These are phyloP conservation scores for Melanotaenia maccullochi DNA, from an alignment of 2,797 vertebrate genomes.

Conservation along the genomic window DNA sequence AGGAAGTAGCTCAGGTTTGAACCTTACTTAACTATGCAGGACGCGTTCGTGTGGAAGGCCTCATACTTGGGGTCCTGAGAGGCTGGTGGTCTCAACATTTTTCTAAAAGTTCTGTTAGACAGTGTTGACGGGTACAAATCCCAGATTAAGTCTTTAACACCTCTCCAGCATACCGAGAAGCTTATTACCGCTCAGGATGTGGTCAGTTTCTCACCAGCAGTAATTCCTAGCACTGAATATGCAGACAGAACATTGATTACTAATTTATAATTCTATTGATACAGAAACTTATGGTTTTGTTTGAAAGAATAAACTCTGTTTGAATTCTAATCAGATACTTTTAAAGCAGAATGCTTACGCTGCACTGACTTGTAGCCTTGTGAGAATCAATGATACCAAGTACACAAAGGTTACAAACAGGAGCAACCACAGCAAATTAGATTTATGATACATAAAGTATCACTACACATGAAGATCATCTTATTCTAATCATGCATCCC, in stretches of 20 bases:
- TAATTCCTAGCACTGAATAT: conserved; percentile 10
- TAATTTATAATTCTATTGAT: not conserved
- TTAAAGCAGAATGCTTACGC: not conserved
- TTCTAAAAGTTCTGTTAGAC: conserved; percentile 5
- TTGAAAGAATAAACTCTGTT: not conserved
- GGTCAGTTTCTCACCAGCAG: conserved; percentile 14
- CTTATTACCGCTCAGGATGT: conserved; percentile 24
- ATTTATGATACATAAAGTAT: not conserved
- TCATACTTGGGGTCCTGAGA: not conserved
- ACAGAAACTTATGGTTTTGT: not conserved
- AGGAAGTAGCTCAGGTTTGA: too few relatives aligned
- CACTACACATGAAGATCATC: not conserved
- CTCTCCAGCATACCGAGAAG: conserved; percentile 31
- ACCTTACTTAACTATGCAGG: too few relatives aligned
- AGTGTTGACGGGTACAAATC: conserved; percentile 36
- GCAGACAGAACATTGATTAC: conserved; percentile 10
- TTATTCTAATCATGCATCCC: not conserved
- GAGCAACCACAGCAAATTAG: not conserved
- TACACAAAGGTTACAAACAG: not conserved
- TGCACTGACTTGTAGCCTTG: not conserved
- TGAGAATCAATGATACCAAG: not conserved
- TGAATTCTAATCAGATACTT: not conserved
- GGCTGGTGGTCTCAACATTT: conserved; percentile 10
- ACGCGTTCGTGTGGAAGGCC: conserved; percentile 12
- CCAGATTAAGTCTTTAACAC: conserved; percentile 19